Evolutionary conservation across 1,140 invertebrate species (phyloP), one percentile per base, ranked within the genome.

Genomic region (Drosophila novamexicana): DNA sequence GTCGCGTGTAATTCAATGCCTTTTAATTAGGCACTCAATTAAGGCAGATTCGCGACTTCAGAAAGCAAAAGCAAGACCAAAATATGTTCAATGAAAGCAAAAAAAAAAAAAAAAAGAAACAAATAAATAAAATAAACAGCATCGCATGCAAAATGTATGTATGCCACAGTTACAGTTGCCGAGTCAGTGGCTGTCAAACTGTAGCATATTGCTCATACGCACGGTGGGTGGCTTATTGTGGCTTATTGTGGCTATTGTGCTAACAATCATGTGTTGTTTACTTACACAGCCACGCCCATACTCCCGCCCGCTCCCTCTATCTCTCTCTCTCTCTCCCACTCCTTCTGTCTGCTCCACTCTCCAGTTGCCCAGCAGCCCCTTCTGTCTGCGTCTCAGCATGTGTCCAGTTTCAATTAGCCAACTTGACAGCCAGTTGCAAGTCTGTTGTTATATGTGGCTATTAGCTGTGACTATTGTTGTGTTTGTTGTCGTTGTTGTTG

Each of bases 11-110:
- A 86, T 73, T 79, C 76, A 65, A 86, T 86, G 82, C 83, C 79
- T 79, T 86, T 86, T 86, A 86, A 86, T 86, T 88, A 88, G 79
- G 67, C 62, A 70, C 68, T 88, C 66, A 88, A 86, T 86, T 79
- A 83, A 77, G 67, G 78, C 82, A 79, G 81, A 77, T 82, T 83
- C 72, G 64, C 45, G 47, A 52, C 45, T 67, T 12, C 56, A 44
- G 45, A 44, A 54, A 36, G 36, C 12, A 36, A 54, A 54, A 37
- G 1, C 12, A 10, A 22, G 22, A 22, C 22, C 22, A 22, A 42
- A 34, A 37, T 49, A 39, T 57, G 53, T 57, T 37, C 7, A 36
- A 45, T 44, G 57, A 54, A 63, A 63, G 40, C 40, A 34, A 29
- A 61, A 68, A 37, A 61, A 68, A 22, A 9, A 12, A 37, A 37